Conservation (phyloP, 2,113 vertebrate genomes). For the Corythaixoides concolor region DNA sequence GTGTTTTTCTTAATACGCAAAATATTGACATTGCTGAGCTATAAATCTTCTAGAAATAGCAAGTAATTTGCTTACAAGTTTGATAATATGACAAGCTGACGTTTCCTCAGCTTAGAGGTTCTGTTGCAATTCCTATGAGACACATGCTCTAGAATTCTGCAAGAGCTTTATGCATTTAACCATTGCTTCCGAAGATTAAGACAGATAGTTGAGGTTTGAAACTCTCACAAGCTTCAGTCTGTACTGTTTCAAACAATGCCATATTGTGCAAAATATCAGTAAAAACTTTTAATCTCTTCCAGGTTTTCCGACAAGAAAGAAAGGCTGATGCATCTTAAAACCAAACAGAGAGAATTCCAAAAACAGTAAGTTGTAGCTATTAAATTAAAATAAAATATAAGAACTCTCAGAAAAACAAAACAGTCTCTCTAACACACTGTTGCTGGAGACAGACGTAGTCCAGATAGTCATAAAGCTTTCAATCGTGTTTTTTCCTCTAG, state of each 20-base stretch:
- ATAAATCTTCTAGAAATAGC: neutral
- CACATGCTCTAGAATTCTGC: neutral
- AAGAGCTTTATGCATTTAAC: neutral
- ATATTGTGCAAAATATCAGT: neutral
- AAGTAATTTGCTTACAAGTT: neutral
- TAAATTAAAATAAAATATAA: neutral
- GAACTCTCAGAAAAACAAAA: neutral
- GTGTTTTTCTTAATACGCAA: neutral
- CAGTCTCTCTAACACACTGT: neutral
- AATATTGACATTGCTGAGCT: neutral
- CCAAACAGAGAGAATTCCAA: constrained; percentile 88
- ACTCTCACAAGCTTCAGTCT: neutral
- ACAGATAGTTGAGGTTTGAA: neutral
- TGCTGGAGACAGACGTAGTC: neutral
- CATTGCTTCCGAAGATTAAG: neutral
- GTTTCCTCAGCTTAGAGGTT: neutral
- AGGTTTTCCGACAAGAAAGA: constrained; percentile 92
- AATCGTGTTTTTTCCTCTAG: constrained; percentile 67
- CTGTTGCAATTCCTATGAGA: neutral
- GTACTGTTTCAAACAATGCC: neutral
- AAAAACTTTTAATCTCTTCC: constrained; percentile 29
- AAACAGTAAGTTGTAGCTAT: constrained; percentile 82
- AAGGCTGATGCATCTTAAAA: constrained; percentile 84
- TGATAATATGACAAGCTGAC: neutral
- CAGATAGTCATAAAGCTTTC: constrained; percentile 33